Percentiles rank a stretch among this genome's conserved stretches.
These are phyloP conservation scores for Channa argus DNA, from an alignment of 2,113 vertebrate species.

Conservation along the genomic window DNA sequence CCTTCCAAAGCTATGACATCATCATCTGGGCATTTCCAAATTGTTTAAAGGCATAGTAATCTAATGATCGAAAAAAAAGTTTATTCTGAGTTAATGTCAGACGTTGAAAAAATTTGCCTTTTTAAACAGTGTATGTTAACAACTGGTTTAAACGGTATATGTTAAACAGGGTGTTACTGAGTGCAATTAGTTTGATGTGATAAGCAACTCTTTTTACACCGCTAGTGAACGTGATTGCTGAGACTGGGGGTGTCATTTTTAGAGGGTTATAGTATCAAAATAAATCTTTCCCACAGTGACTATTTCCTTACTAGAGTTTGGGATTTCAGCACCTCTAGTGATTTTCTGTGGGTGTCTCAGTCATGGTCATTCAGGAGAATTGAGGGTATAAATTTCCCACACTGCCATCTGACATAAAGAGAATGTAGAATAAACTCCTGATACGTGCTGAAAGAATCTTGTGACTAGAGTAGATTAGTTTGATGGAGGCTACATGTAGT, in stretches of 20 bases:
- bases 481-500: slow-evolving; percentile 19
- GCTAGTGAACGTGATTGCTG: slow-evolving; percentile 33
- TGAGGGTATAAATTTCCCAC: slow-evolving; percentile 70
- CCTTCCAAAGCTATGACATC: too few relatives aligned
- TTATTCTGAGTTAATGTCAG: too few relatives aligned
- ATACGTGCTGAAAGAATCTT: slow-evolving; percentile 61
- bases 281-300: slow-evolving; percentile 78
- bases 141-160: too few relatives aligned
- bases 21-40: too few relatives aligned
- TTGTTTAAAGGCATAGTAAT: too few relatives aligned
- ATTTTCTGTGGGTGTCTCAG: slow-evolving; percentile 73
- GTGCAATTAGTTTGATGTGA: background rate
- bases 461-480: slow-evolving; percentile 33
- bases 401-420: slow-evolving; percentile 52
- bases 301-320: slow-evolving; percentile 72
- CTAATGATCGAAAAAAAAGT: too few relatives aligned
- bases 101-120: too few relatives aligned
- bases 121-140: too few relatives aligned
- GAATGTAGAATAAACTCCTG: slow-evolving; percentile 49
- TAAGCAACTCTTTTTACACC: slow-evolving; percentile 29
- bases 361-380: slow-evolving; percentile 67
- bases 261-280: slow-evolving; percentile 67
- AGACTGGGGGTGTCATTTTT: slow-evolving; percentile 68
- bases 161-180: slow-evolving; percentile 3
- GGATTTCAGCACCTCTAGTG: slow-evolving; percentile 73